Evolutionary conservation across 2,113 vertebrate species (phyloP).

Genomic region (Scartelaos histophorus): DNA sequence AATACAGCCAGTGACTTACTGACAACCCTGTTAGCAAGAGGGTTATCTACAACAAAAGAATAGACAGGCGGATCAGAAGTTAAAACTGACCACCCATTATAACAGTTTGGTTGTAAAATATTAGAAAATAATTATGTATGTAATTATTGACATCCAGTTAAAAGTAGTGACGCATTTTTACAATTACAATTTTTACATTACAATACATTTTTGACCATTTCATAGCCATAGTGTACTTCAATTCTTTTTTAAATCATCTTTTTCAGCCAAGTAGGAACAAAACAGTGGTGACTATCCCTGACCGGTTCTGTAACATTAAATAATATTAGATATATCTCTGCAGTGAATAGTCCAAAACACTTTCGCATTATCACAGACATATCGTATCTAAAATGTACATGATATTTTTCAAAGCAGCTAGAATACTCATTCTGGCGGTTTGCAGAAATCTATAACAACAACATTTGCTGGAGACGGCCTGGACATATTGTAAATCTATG

Average conservation of each 20-base stretch:
- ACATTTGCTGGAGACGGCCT: not conserved
- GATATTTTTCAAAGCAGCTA: not conserved
- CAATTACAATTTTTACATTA: not conserved
- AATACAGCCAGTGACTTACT: not conserved
- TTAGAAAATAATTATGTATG: not conserved
- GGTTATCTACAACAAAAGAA: not conserved
- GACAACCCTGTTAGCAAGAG: not conserved
- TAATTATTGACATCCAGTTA: not conserved
- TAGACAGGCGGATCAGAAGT: not conserved
- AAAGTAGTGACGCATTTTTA: not conserved
- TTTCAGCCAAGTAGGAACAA: not conserved
- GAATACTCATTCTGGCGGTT: not conserved
- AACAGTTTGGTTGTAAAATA: not conserved
- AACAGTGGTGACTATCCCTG: not conserved
- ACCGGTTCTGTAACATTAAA: not conserved
- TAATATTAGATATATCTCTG: not conserved
- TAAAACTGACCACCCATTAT: not conserved
- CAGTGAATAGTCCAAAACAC: not conserved
- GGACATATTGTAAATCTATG: constrained; percentile 9
- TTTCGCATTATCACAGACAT: not conserved
- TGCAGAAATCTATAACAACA: constrained; percentile 12
- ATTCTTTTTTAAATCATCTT: not conserved
- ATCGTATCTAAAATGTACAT: not conserved
- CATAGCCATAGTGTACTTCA: not conserved
- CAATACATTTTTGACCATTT: not conserved